These are phyloP conservation scores for Sparidentex hasta DNA, from an alignment of 2,797 vertebrate species.

Conservation along the genomic window DNA sequence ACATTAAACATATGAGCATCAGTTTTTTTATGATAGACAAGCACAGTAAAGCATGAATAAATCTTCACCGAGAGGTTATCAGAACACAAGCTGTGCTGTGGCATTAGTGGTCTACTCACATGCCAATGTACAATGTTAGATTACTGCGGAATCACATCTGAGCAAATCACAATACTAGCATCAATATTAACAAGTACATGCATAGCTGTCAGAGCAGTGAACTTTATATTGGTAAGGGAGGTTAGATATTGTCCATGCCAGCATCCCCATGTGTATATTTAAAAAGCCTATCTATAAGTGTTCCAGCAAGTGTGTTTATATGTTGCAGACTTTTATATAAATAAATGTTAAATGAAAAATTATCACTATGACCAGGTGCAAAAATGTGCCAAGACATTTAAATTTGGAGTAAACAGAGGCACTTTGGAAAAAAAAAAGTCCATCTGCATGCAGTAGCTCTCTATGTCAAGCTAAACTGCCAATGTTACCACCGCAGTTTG, in stretches of 20 bases:
- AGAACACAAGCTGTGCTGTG: neutral
- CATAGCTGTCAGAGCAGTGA: neutral
- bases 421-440: neutral
- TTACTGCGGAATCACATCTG: neutral
- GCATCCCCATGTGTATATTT: constrained; percentile 16
- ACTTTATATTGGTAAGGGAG: neutral
- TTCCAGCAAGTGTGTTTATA: constrained; percentile 25
- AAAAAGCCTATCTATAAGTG: neutral
- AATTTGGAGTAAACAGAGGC: neutral
- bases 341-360: neutral
- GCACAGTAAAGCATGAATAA: neutral
- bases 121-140: neutral
- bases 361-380: neutral
- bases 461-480: neutral
- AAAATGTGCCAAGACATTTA: neutral
- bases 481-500: neutral
- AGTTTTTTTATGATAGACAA: neutral
- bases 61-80: neutral
- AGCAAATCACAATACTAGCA: constrained; percentile 12
- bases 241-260: constrained; percentile 6
- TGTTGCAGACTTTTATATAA: constrained; percentile 5
- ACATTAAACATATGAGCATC: neutral
- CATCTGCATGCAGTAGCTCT: neutral
- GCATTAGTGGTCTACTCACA: neutral
- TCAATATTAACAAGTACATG: neutral